These are phyloP conservation scores for Aulostomus chinensis DNA, from an alignment of 2,797 vertebrate species.

Conservation along the genomic window DNA sequence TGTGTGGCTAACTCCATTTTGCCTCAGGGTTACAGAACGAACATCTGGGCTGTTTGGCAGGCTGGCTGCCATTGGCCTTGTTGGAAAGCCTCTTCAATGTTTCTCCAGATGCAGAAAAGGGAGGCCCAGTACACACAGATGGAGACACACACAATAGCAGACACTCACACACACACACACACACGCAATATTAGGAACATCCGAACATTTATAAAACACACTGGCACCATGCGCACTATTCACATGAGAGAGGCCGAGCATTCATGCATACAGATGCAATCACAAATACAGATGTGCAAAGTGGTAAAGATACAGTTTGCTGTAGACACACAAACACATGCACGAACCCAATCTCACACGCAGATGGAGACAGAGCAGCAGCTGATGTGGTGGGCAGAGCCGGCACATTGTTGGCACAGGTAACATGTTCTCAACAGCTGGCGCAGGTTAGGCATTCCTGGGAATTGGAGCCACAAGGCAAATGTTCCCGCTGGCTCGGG, in stretches of 20 bases:
- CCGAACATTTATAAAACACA: slow-evolving; percentile 21
- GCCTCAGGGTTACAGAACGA: slow-evolving; percentile 97
- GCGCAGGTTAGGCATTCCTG: slow-evolving; percentile 99
- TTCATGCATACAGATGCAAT: slow-evolving; percentile 41
- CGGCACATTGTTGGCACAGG: slow-evolving; percentile 93
- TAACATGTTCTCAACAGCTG: slow-evolving; percentile 99
- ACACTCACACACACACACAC: slow-evolving; percentile 30
- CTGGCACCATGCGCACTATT: slow-evolving; percentile 18
- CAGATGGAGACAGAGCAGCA: slow-evolving; percentile 98
- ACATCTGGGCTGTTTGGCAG: slow-evolving; percentile 99
- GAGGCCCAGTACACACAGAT: slow-evolving; percentile 81
- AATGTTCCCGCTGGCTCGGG: slow-evolving; percentile 96
- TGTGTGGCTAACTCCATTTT: slow-evolving; percentile 95
- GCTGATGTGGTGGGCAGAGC: slow-evolving; percentile 98
- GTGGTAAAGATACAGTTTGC: slow-evolving; percentile 51
- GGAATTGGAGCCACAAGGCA: slow-evolving; percentile 99
- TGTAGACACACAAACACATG: slow-evolving; percentile 54
- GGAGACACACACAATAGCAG: slow-evolving; percentile 50
- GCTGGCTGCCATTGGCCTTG: slow-evolving; percentile 89
- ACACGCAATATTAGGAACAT: slow-evolving; percentile 20
- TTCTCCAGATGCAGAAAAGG: slow-evolving; percentile 98
- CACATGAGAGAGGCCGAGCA: slow-evolving; percentile 33
- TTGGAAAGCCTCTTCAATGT: slow-evolving; percentile 94
- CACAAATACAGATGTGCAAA: slow-evolving; percentile 70
- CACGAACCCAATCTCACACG: slow-evolving; percentile 82